A percentile compares a stretch with the other conserved stretches of the same genome.
These are phyloP conservation scores for Morbakka virulenta DNA, from an alignment of 30 jellyfish, hydroid and myxozoan genomes.

Conservation along the genomic window DNA sequence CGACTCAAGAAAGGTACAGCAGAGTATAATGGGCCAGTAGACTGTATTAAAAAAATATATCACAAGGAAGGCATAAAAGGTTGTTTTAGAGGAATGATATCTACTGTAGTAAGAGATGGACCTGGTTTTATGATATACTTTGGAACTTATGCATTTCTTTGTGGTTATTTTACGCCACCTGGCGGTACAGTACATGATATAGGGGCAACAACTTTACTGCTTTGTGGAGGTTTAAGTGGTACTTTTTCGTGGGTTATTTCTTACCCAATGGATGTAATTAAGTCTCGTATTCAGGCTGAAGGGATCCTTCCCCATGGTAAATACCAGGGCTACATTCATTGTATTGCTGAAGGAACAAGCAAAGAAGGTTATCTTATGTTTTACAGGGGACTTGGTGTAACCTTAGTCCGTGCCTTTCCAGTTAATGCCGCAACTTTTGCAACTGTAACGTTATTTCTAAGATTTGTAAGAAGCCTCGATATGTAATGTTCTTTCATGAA, in stretches of 20 bases:
- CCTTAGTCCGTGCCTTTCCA: slow-evolving; percentile 87
- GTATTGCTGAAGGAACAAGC: slow-evolving; percentile 29
- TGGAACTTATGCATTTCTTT: slow-evolving; percentile 42
- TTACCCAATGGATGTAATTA: slow-evolving; percentile 86
- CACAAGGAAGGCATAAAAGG: slow-evolving; percentile 62
- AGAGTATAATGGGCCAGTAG: slow-evolving; percentile 51
- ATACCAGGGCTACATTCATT: slow-evolving; percentile 45
- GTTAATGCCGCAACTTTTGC: slow-evolving; percentile 81
- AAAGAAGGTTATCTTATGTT: slow-evolving; percentile 67
- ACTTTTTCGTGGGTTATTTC: slow-evolving; percentile 61
- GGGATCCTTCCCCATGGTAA: slow-evolving; percentile 49
- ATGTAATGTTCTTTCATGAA: no score
- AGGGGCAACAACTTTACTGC: slow-evolving; percentile 24
- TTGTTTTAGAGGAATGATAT: slow-evolving; percentile 53
- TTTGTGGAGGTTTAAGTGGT: slow-evolving; percentile 92
- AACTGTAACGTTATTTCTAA: slow-evolving; percentile 63
- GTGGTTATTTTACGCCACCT: slow-evolving; percentile 28
- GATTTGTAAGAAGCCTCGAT: no score
- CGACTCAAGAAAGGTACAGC: background rate
- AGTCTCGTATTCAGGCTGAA: slow-evolving; percentile 79
- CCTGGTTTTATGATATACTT: slow-evolving; percentile 88
- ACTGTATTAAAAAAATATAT: slow-evolving; percentile 44
- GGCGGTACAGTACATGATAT: slow-evolving; percentile 22
- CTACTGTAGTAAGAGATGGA: slow-evolving; percentile 74
- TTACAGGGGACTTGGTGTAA: slow-evolving; percentile 68